These are phyloP conservation scores for Botia almorhae DNA, from an alignment of 2,797 vertebrate species.

Conservation along the genomic window DNA sequence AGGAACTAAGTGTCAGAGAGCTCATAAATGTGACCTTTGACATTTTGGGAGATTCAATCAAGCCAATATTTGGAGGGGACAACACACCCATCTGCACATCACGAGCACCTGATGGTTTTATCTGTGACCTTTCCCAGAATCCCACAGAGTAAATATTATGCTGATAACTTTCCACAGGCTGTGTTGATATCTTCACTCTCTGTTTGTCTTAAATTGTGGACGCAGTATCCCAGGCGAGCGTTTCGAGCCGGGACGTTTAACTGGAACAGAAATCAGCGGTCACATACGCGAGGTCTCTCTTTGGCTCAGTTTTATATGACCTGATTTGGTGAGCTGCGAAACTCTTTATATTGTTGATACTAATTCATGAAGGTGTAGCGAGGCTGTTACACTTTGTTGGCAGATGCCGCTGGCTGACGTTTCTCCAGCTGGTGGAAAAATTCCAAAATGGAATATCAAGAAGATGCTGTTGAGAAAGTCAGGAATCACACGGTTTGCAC, in stretches of 20 bases:
- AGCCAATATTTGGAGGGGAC: no score
- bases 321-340: slow-evolving; percentile 11
- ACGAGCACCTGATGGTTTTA: slow-evolving; percentile 48
- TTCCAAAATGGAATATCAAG: slow-evolving; percentile 8
- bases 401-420: slow-evolving; percentile 27
- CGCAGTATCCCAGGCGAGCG: neutral
- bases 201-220: neutral
- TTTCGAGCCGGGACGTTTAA: neutral
- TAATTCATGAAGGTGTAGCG: slow-evolving; percentile 41
- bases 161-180: slow-evolving; percentile 30
- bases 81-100: no score
- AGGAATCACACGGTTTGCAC: neutral
- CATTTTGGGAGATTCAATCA: no score
- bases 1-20: no score
- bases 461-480: neutral
- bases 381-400: slow-evolving; percentile 13
- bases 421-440: slow-evolving; percentile 23
- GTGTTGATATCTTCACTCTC: slow-evolving; percentile 36
- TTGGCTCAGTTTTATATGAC: slow-evolving; percentile 25
- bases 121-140: slow-evolving; percentile 56
- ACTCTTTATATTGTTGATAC: slow-evolving; percentile 35
- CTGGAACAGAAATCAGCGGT: slow-evolving; percentile 9
- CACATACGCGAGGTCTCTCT: slow-evolving; percentile 1
- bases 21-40: no score
- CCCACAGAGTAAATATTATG: slow-evolving; percentile 52